Evolutionary conservation across 1,140 invertebrate species (phyloP).

Genomic region (Drosophila mayri): DNA sequence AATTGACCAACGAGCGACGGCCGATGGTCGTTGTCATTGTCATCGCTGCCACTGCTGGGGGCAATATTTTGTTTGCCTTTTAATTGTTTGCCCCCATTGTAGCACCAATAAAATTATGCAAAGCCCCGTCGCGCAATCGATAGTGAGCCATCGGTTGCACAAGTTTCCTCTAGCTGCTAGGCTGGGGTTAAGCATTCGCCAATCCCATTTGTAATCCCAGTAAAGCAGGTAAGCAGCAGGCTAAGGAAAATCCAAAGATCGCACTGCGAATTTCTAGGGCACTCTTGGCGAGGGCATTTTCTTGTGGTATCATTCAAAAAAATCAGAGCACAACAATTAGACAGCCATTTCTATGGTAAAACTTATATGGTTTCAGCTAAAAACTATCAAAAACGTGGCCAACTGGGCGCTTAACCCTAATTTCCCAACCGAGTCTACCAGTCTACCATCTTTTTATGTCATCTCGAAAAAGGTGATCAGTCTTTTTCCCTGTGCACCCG

Average conservation of each 20-base stretch:
- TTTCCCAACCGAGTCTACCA: not conserved
- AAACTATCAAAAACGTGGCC: not conserved
- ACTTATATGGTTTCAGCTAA: not conserved
- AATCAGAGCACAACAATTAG: not conserved
- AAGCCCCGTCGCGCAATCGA: slow-evolving; percentile 46
- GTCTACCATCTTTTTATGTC: slow-evolving; percentile 3
- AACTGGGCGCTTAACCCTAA: slow-evolving; percentile 4
- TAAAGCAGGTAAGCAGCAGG: not conserved
- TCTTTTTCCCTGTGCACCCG: not conserved
- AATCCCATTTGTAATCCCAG: not conserved
- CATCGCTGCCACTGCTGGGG: slow-evolving; percentile 22
- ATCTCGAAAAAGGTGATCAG: not conserved
- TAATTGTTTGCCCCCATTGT: slow-evolving; percentile 58
- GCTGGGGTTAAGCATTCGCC: slow-evolving; percentile 5
- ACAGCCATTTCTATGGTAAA: not conserved
- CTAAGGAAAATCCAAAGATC: not conserved
- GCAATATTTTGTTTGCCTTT: slow-evolving; percentile 48
- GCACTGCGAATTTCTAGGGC: not conserved
- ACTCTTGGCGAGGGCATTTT: not conserved
- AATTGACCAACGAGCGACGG: slow-evolving; percentile 41
- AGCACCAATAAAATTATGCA: slow-evolving; percentile 60
- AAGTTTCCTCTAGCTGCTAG: slow-evolving; percentile 13
- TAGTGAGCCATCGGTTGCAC: slow-evolving; percentile 34
- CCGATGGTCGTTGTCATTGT: slow-evolving; percentile 19
- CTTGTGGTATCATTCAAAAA: not conserved